Conservation (phyloP, 2,888 invertebrate species). For the Malthinus flaveolus region DNA sequence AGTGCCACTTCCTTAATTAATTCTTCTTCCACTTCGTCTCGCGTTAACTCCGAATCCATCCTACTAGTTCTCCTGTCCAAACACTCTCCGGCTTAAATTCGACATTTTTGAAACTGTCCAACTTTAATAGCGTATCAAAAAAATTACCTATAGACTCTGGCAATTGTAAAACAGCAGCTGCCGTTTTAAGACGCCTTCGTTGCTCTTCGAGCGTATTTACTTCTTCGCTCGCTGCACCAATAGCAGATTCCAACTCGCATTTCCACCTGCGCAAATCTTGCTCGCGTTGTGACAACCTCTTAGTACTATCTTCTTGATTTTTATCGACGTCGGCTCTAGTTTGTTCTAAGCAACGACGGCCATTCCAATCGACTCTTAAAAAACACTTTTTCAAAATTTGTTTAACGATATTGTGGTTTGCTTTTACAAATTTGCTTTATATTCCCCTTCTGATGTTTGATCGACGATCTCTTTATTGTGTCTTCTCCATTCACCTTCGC, state of each 20-base stretch:
- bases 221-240: conserved; percentile 70
- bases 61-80: conserved; percentile 71
- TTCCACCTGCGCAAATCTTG: conserved; percentile 76
- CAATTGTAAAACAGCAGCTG: conserved; percentile 66
- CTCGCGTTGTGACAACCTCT: conserved; percentile 66
- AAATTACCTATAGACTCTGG: conserved; percentile 70
- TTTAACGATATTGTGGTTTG: neutral
- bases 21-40: conserved; percentile 77
- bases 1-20: conserved; percentile 74
- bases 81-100: conserved; percentile 65
- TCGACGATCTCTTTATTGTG: conserved; percentile 51
- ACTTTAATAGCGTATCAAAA: neutral
- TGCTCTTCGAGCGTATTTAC: conserved; percentile 70
- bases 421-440: conserved; percentile 47
- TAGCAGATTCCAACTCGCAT: conserved; percentile 71
- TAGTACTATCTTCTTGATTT: conserved; percentile 69
- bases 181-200: conserved; percentile 68
- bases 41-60: conserved; percentile 72
- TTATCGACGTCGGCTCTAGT: conserved; percentile 69
- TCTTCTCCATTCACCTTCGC: conserved; percentile 71
- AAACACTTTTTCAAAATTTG: conserved; percentile 5
- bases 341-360: conserved; percentile 66
- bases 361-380: conserved; percentile 58
- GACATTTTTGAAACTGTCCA: neutral
- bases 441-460: conserved; percentile 41